phyloP scores from a whole-genome alignment of 2,888 invertebrate genomes.

The Sthenelais limicola region DNA sequence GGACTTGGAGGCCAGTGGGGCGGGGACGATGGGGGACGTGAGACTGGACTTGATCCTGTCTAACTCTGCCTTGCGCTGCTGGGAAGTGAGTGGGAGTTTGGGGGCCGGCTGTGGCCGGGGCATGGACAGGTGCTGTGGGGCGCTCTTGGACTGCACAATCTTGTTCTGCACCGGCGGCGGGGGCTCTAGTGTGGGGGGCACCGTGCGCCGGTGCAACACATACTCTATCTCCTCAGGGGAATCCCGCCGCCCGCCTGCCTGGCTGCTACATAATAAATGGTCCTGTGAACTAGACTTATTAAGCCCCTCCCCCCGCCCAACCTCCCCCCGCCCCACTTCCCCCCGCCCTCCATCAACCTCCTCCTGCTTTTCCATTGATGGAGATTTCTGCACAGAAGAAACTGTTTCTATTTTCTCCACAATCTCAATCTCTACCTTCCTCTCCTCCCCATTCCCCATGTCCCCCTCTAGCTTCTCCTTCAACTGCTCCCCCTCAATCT shows the following conservation, averaged over 20 bases:
- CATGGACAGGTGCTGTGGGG: conserved; percentile 20
- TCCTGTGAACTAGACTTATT: too few relatives aligned
- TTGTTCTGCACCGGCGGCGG: background rate
- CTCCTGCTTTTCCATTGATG: conserved; percentile 28
- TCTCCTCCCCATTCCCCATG: conserved; percentile 18
- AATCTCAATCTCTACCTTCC: conserved; percentile 38
- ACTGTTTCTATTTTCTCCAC: conserved; percentile 24
- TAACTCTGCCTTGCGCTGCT: conserved; percentile 44
- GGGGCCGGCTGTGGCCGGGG: background rate
- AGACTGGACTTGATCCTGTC: conserved; percentile 48
- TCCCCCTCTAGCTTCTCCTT: conserved; percentile 22
- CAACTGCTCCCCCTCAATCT: conserved; percentile 32
- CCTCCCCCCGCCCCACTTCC: background rate
- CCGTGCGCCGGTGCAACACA: conserved; percentile 60
- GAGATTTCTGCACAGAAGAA: conserved; percentile 18
- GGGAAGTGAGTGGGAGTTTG: conserved; percentile 23
- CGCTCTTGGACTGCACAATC: conserved; percentile 1
- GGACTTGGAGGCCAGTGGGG: conserved; percentile 39
- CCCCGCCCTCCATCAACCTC: conserved; percentile 13
- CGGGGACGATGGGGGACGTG: conserved; percentile 41
- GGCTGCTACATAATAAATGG: too few relatives aligned
- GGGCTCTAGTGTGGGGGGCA: conserved; percentile 9
- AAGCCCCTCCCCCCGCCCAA: background rate
- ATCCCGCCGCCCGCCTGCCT: too few relatives aligned
- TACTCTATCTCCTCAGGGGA: conserved; percentile 70